Percentiles rank a stretch among this genome's conserved stretches.
Evolutionary conservation across 1,140 invertebrate genomes (phyloP).

Genomic region (Pseudomyrmex concolor): DNA sequence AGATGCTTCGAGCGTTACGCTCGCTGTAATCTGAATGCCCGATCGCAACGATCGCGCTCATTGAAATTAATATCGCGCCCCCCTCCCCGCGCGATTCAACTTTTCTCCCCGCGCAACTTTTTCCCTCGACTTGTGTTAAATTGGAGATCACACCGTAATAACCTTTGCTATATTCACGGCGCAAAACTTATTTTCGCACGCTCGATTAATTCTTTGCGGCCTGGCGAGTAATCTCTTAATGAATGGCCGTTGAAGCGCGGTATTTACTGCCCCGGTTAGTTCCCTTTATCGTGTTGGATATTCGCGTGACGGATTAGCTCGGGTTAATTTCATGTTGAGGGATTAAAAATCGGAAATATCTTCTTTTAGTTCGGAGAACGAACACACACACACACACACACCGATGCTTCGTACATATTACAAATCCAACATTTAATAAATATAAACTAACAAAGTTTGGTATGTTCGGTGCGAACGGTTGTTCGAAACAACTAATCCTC

Average conservation of each 20-base stretch:
- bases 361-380: neutral
- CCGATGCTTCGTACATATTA: neutral
- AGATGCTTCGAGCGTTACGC: slow-evolving; percentile 15
- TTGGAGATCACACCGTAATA: neutral
- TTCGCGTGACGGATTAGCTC: neutral
- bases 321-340: neutral
- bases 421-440: neutral
- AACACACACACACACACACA: too few species aligned
- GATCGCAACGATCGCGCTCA: slow-evolving; percentile 8
- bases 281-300: neutral
- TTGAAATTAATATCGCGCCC: slow-evolving; percentile 12
- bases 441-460: too few species aligned
- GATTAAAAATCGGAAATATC: neutral
- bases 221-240: neutral
- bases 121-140: neutral
- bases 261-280: slow-evolving; percentile 13
- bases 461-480: too few species aligned
- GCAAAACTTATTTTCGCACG: neutral
- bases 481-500: neutral
- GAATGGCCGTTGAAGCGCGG: neutral
- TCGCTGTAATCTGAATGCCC: neutral
- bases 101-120: neutral
- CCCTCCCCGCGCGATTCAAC: neutral
- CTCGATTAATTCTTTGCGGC: slow-evolving; percentile 1
- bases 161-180: neutral